Percentiles rank a stretch among this genome's conserved stretches.
Evolutionary conservation across 2,888 invertebrate genomes (phyloP).

Genomic region (Tillus elongatus): DNA sequence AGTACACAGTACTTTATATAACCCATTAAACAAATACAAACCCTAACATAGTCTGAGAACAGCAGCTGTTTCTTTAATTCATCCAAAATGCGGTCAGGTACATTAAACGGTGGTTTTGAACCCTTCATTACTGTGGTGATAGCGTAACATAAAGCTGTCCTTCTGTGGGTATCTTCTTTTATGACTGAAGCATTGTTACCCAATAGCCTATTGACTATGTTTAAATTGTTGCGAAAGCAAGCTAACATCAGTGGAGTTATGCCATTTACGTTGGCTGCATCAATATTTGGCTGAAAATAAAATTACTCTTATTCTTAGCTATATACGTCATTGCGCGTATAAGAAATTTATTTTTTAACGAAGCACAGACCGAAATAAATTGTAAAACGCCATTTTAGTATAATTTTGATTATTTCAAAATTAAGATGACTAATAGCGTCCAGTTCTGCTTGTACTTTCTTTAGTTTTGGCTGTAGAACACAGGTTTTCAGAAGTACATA

Average conservation of each 20-base stretch:
- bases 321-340: no score
- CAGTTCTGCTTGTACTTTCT: no score
- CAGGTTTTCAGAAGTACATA: no score
- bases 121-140: slow-evolving; percentile 35
- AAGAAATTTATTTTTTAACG: no score
- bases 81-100: slow-evolving; percentile 29
- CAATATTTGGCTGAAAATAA: slow-evolving; percentile 27
- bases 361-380: no score
- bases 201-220: slow-evolving; percentile 31
- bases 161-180: slow-evolving; percentile 35
- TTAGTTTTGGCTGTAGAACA: no score
- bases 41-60: slow-evolving; percentile 32
- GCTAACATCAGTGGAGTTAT: slow-evolving; percentile 40
- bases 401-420: no score
- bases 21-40: no score
- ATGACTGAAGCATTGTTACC: slow-evolving; percentile 30
- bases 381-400: no score
- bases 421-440: no score
- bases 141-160: slow-evolving; percentile 38
- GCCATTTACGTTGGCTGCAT: slow-evolving; percentile 32
- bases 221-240: slow-evolving; percentile 33
- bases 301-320: no score
- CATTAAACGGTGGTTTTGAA: slow-evolving; percentile 26
- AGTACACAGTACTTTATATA: no score
- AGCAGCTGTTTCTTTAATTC: slow-evolving; percentile 26